phyloP scores from a whole-genome alignment of 2,113 vertebrate species.

The Prunella fulvescens region DNA sequence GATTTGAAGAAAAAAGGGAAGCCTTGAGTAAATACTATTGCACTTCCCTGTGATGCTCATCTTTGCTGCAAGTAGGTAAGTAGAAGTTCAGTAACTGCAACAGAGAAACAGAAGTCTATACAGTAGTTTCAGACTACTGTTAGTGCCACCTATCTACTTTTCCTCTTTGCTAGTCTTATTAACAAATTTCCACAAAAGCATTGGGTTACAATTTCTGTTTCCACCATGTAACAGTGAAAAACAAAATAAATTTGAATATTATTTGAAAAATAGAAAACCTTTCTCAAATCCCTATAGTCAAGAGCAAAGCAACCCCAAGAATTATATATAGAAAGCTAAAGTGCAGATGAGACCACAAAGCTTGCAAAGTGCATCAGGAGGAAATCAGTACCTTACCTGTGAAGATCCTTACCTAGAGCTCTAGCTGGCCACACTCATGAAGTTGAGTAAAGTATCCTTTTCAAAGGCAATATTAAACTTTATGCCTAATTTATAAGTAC shows the following conservation, averaged over 20 bases:
- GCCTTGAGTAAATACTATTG: not conserved
- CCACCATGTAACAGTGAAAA: not conserved
- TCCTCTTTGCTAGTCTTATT: not conserved
- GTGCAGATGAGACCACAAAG: not conserved
- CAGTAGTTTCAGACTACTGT: not conserved
- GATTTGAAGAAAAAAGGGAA: not conserved
- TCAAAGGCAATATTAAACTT: not conserved
- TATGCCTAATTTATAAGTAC: not conserved
- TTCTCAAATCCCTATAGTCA: not conserved
- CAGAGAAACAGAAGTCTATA: not conserved
- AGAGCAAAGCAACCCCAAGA: not conserved
- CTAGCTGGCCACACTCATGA: not conserved
- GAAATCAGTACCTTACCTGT: not conserved
- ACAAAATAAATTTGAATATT: not conserved
- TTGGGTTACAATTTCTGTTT: not conserved
- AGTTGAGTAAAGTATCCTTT: not conserved
- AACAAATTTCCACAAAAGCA: not conserved
- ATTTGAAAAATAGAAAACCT: not conserved
- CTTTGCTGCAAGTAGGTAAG: not conserved
- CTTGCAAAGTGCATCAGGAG: not conserved
- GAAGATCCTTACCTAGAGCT: not conserved
- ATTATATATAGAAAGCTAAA: not conserved
- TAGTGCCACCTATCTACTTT: not conserved
- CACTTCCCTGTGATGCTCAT: not conserved
- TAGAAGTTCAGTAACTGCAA: not conserved